These are phyloP conservation scores for Parascotia fuliginaria DNA, from an alignment of 2,888 invertebrate genomes.

Conservation along the genomic window DNA sequence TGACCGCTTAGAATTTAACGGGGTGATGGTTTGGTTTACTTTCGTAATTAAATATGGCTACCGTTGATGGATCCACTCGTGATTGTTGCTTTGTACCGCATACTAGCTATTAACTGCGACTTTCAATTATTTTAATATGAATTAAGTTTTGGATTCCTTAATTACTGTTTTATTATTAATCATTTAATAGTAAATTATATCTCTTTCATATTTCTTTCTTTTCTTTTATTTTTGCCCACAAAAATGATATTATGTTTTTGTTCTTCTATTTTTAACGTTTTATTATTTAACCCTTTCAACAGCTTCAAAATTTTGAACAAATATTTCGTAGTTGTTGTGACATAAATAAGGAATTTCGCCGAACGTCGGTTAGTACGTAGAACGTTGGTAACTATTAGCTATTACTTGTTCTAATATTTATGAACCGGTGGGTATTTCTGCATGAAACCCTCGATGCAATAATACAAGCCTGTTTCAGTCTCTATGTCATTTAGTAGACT, in stretches of 20 bases:
- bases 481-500: not conserved
- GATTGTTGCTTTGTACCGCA: conserved; percentile 3
- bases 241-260: too few species aligned
- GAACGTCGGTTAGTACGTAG: not conserved
- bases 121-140: not conserved
- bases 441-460: not conserved
- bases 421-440: not conserved
- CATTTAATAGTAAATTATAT: too few species aligned
- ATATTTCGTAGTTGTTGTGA: not conserved
- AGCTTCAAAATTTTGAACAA: not conserved
- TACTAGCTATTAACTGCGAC: not conserved
- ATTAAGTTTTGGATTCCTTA: not conserved
- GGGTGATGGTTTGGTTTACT: conserved; percentile 47
- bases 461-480: not conserved
- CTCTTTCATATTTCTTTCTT: too few species aligned
- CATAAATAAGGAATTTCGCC: conserved; percentile 3
- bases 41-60: conserved; percentile 51
- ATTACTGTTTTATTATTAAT: too few species aligned
- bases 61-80: conserved; percentile 30
- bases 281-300: too few species aligned
- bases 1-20: conserved; percentile 50
- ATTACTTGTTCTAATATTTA: conserved; percentile 8
- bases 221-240: too few species aligned
- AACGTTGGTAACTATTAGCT: not conserved
- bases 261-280: too few species aligned